phyloP scores from a whole-genome alignment of 2,113 vertebrate genomes.

The Ia io region DNA sequence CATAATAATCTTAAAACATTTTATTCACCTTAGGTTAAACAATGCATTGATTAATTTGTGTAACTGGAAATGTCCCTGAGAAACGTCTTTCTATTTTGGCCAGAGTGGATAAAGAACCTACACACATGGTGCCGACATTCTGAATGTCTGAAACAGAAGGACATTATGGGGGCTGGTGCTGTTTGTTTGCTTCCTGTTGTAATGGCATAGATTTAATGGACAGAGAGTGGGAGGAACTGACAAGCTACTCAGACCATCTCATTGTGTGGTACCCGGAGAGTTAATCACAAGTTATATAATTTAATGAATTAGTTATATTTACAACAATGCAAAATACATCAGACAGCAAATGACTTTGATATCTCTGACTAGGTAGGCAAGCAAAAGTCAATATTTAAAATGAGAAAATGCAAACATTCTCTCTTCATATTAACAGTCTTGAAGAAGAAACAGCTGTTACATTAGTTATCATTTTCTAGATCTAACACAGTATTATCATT shows the following conservation, averaged over 20 bases:
- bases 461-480: slow-evolving; percentile 65
- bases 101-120: slow-evolving; percentile 25
- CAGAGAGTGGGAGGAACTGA: slow-evolving; percentile 41
- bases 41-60: slow-evolving; percentile 51
- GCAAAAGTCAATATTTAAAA: slow-evolving; percentile 72
- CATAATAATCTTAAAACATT: slow-evolving; percentile 32
- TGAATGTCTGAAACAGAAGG: slow-evolving; percentile 60
- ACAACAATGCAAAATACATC: slow-evolving; percentile 48
- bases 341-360: slow-evolving; percentile 26
- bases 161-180: background rate
- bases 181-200: slow-evolving; percentile 61
- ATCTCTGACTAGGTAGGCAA: slow-evolving; percentile 53
- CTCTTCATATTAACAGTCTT: slow-evolving; percentile 60
- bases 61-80: slow-evolving; percentile 42
- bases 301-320: slow-evolving; percentile 59
- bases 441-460: slow-evolving; percentile 68
- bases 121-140: slow-evolving; percentile 58
- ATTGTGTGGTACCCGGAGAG: slow-evolving; percentile 53
- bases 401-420: slow-evolving; percentile 63
- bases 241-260: slow-evolving; percentile 10
- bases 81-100: slow-evolving; percentile 39
- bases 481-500: slow-evolving; percentile 63
- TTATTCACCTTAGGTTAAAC: slow-evolving; percentile 57
- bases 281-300: slow-evolving; percentile 62
- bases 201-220: slow-evolving; percentile 45